Evolutionary conservation across 2,113 vertebrate genomes (phyloP).

Genomic region (Natator depressus): DNA sequence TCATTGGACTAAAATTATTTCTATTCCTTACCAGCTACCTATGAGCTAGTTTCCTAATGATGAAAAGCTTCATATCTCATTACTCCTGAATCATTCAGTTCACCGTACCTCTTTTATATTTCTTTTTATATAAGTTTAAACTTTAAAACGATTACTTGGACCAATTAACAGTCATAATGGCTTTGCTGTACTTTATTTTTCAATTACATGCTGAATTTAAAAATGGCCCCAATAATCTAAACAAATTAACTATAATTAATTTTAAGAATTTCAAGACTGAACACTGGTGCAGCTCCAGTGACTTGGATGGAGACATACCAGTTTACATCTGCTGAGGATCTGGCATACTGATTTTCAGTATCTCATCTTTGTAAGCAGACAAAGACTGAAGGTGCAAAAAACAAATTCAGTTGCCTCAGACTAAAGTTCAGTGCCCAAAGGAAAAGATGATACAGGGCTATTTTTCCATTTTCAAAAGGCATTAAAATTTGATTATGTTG

Average conservation of each 20-base stretch:
- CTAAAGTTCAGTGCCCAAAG: neutral
- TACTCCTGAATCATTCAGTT: neutral
- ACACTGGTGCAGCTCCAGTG: neutral
- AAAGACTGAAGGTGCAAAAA: neutral
- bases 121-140: neutral
- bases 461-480: neutral
- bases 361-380: neutral
- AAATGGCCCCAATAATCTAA: neutral
- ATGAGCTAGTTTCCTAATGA: neutral
- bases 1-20: neutral
- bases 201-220: neutral
- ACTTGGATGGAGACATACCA: neutral
- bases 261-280: neutral
- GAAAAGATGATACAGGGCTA: neutral
- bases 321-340: neutral
- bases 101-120: neutral
- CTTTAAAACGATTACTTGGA: neutral
- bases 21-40: no score
- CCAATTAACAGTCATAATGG: neutral
- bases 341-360: neutral
- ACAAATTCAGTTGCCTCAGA: neutral
- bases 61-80: neutral
- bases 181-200: neutral
- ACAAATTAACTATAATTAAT: neutral
- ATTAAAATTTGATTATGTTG: slow-evolving; percentile 33